phyloP scores from a whole-genome alignment of 2,888 invertebrate species.

The Mactromeris polynyma region DNA sequence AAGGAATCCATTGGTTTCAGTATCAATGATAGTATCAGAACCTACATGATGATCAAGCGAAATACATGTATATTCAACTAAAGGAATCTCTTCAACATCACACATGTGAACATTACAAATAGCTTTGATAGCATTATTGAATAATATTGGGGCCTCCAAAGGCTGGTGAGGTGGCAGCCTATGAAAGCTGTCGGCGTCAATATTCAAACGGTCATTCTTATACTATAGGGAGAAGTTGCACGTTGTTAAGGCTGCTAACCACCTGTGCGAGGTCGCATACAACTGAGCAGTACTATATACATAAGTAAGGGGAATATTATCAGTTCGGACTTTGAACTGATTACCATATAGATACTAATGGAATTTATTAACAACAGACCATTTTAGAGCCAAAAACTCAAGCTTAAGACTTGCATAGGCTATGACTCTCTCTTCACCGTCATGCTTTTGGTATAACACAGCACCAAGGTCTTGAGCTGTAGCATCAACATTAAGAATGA shows the following conservation, averaged over 20 bases:
- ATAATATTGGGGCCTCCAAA: background rate
- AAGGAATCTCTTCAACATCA: background rate
- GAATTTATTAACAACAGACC: conserved; percentile 8
- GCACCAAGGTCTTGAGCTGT: conserved; percentile 40
- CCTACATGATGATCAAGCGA: background rate
- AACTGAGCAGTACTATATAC: conserved; percentile 1
- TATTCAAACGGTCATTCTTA: background rate
- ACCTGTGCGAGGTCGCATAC: background rate
- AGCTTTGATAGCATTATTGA: background rate
- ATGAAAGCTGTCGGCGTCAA: background rate
- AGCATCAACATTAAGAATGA: conserved; percentile 52
- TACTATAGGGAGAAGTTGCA: background rate
- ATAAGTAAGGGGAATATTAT: conserved; percentile 8
- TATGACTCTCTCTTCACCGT: conserved; percentile 29
- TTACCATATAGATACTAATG: background rate
- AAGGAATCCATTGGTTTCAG: background rate
- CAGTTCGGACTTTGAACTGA: no score
- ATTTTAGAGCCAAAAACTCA: conserved; percentile 13
- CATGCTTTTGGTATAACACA: conserved; percentile 49
- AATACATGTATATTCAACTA: background rate
- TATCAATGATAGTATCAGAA: background rate
- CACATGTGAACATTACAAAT: background rate
- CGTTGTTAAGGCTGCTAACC: background rate
- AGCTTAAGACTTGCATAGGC: conserved; percentile 55
- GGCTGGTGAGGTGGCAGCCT: background rate